These are phyloP conservation scores for Gavialis gangeticus DNA, from an alignment of 2,113 vertebrate species.

Conservation along the genomic window DNA sequence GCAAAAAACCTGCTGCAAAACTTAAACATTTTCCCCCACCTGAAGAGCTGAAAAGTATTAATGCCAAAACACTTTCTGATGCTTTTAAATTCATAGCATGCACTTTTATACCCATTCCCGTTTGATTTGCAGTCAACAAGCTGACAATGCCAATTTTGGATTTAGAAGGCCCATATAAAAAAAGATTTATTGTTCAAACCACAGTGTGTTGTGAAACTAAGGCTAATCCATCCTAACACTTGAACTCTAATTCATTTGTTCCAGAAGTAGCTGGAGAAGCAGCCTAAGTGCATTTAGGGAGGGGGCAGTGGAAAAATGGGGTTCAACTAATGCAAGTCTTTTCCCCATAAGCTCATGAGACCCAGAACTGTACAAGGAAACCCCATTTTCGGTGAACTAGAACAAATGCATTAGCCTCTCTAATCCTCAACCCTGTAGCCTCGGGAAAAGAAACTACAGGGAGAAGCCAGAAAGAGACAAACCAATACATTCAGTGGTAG, in stretches of 20 bases:
- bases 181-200: background rate
- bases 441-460: background rate
- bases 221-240: background rate
- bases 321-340: background rate
- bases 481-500: background rate
- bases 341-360: background rate
- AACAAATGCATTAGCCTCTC: background rate
- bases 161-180: slow-evolving; percentile 37
- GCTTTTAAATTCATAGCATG: background rate
- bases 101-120: background rate
- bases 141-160: background rate
- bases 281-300: background rate
- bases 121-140: slow-evolving; percentile 2
- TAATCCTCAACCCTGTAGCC: background rate
- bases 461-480: background rate
- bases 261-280: background rate
- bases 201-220: background rate
- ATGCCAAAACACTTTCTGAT: background rate
- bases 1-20: background rate
- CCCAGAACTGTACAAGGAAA: background rate
- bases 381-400: background rate
- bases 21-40: background rate
- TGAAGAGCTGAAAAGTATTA: background rate
- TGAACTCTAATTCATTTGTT: fast-evolving
- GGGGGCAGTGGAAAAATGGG: fast-evolving